Percentiles rank a stretch among this genome's conserved stretches.
Evolutionary conservation across 2,888 invertebrate species (phyloP).

Genomic region (Thera britannica): DNA sequence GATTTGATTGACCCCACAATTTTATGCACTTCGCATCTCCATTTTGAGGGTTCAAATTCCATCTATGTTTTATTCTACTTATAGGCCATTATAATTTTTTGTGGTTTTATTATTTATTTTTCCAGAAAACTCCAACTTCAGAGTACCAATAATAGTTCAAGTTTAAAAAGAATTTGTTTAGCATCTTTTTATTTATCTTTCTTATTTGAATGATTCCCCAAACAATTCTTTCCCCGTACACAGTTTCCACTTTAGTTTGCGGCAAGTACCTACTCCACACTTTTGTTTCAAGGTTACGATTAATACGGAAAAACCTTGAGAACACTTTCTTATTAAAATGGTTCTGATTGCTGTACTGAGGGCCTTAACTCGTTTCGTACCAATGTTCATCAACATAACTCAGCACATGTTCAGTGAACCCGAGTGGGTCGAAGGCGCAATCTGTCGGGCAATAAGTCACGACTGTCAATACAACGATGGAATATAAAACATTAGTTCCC

Average conservation of each 20-base stretch:
- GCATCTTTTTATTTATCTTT: no score
- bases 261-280: no score
- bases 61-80: no score
- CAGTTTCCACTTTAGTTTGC: not conserved
- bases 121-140: no score
- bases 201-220: not conserved
- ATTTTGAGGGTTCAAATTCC: no score
- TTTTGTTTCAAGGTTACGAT: not conserved
- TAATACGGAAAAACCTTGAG: not conserved
- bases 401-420: slow-evolving; percentile 38
- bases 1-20: no score
- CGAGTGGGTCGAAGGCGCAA: slow-evolving; percentile 48
- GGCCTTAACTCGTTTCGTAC: not conserved
- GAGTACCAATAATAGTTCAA: no score
- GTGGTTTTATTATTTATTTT: no score
- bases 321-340: not conserved
- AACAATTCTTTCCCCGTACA: not conserved
- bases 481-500: slow-evolving; percentile 76
- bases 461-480: slow-evolving; percentile 73
- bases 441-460: slow-evolving; percentile 72
- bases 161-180: no score
- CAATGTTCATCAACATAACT: slow-evolving; percentile 35
- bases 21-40: no score
- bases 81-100: no score
- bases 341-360: not conserved